Evolutionary conservation across 2,797 vertebrate genomes (phyloP).

Genomic region (Pseudochirops cupreus): DNA sequence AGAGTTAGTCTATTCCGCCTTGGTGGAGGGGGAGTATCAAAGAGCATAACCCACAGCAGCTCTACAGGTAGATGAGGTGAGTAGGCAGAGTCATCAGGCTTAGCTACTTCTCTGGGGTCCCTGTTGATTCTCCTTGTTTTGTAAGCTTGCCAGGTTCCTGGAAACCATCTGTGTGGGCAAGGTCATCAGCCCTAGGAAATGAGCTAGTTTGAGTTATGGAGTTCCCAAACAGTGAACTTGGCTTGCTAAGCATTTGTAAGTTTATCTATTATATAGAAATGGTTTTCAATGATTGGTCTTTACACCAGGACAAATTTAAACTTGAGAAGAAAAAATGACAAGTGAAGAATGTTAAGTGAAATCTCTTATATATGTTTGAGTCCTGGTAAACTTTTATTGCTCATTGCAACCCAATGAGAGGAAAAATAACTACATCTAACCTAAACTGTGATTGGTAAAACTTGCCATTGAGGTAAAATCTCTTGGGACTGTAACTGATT

Average conservation of each 20-base stretch:
- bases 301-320: not conserved
- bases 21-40: not conserved
- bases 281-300: not conserved
- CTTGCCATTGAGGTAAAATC: no score
- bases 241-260: not conserved
- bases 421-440: not conserved
- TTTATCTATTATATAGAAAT: not conserved
- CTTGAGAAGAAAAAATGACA: not conserved
- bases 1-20: no score
- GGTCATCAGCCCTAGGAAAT: not conserved
- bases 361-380: not conserved
- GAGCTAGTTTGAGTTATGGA: not conserved
- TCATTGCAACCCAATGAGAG: not conserved
- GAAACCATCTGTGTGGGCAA: not conserved
- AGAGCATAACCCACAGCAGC: not conserved
- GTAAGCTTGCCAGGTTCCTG: not conserved
- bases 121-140: not conserved
- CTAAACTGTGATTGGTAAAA: not conserved
- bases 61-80: not conserved
- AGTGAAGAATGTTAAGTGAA: not conserved
- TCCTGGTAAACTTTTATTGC: not conserved
- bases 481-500: no score
- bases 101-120: not conserved
- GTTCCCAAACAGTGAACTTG: not conserved
- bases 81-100: not conserved